These are phyloP conservation scores for Hyposoter didymator DNA, from an alignment of 2,888 invertebrate species.

Conservation along the genomic window DNA sequence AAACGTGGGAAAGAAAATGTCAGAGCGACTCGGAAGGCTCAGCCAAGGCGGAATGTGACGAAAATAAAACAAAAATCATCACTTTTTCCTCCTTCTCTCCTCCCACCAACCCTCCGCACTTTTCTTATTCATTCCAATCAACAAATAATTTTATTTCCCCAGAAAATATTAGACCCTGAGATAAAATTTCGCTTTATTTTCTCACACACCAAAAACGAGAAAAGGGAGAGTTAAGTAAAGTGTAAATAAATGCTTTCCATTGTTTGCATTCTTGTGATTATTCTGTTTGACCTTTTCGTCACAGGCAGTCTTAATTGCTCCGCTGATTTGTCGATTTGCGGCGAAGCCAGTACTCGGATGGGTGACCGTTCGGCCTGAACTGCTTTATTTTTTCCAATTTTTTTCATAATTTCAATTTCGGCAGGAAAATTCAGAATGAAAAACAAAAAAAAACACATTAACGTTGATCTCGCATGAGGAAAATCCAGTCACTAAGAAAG, in stretches of 20 bases:
- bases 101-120: neutral
- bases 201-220: neutral
- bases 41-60: constrained; percentile 35
- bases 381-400: too few species aligned
- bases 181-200: neutral
- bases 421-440: neutral
- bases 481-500: neutral
- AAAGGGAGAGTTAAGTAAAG: neutral
- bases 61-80: constrained; percentile 46
- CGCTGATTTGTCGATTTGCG: neutral
- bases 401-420: too few species aligned
- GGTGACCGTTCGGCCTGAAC: too few species aligned
- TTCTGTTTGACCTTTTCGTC: neutral
- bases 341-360: neutral
- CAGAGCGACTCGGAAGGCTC: neutral
- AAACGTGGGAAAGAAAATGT: neutral
- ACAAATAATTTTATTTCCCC: neutral
- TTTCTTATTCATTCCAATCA: neutral
- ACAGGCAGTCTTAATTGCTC: neutral
- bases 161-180: too few species aligned
- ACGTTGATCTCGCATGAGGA: neutral
- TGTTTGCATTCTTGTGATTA: neutral
- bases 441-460: neutral
- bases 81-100: constrained; percentile 1
- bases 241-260: neutral